A percentile compares a stretch with the other conserved stretches of the same genome.
Conservation (phyloP, 2,113 vertebrate genomes). For the Montifringilla adamsi region DNA sequence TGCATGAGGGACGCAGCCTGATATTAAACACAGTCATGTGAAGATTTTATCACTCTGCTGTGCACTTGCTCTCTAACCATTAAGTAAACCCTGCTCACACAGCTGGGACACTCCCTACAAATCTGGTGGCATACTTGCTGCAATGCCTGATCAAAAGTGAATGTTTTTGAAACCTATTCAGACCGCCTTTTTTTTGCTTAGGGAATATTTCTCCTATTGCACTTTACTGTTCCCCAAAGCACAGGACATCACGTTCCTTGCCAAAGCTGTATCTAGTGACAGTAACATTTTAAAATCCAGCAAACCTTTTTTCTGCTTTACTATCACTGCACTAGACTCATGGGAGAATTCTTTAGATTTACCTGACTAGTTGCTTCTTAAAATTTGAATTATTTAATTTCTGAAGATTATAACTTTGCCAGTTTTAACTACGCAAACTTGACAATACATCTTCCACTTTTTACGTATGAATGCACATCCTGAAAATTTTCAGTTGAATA, state of each 20-base stretch:
- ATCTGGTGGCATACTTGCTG: not conserved
- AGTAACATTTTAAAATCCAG: not conserved
- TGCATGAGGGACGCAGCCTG: not conserved
- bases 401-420: not conserved
- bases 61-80: not conserved
- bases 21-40: not conserved
- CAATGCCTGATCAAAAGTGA: not conserved
- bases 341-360: not conserved
- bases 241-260: not conserved
- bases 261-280: not conserved
- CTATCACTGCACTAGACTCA: not conserved
- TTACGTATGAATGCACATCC: not conserved
- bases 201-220: not conserved
- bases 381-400: not conserved
- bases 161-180: not conserved
- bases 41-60: not conserved
- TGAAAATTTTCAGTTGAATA: not conserved
- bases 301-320: not conserved
- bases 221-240: not conserved
- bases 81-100: not conserved
- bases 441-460: not conserved
- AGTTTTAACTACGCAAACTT: not conserved
- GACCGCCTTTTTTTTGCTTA: not conserved
- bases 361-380: not conserved
- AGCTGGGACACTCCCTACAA: not conserved